phyloP scores from a whole-genome alignment of 1,140 invertebrate genomes.

The Polyergus mexicanus region DNA sequence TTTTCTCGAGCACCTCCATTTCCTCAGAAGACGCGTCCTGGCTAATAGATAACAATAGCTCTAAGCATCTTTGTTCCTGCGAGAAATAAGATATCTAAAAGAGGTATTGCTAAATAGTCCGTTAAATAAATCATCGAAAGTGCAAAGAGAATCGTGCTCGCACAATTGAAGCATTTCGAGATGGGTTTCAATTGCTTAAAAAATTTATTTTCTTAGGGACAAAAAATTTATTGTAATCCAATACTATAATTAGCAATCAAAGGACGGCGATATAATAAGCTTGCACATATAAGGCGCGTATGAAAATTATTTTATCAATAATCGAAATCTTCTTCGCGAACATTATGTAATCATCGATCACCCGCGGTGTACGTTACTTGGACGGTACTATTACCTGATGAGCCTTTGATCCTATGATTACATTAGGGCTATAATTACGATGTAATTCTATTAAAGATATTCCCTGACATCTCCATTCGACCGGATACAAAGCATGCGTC shows the following conservation, averaged over 20 bases:
- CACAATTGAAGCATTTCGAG: not conserved
- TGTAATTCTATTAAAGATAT: slow-evolving; percentile 26
- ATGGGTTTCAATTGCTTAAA: not conserved
- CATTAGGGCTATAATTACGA: slow-evolving; percentile 15
- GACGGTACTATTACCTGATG: not conserved
- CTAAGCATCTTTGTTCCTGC: slow-evolving; percentile 39
- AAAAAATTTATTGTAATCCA: no score
- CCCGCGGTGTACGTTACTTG: not conserved
- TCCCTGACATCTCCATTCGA: not conserved
- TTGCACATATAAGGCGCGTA: not conserved
- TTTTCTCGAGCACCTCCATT: slow-evolving; percentile 74
- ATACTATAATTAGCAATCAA: no score
- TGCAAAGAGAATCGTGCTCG: not conserved
- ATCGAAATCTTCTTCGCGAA: not conserved
- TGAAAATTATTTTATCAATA: not conserved
- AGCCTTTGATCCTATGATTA: slow-evolving; percentile 17
- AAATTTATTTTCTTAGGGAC: no score
- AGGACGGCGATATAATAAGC: not conserved
- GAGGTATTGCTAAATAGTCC: not conserved
- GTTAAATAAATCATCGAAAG: slow-evolving; percentile 43
- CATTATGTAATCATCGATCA: not conserved
- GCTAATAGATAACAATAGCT: slow-evolving; percentile 80
- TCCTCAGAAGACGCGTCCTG: slow-evolving; percentile 79
- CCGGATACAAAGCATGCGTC: slow-evolving; percentile 20
- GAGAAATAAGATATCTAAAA: slow-evolving; percentile 28